Percentiles rank a stretch among this genome's conserved stretches.
Conservation (phyloP, 23 tunicate genomes). For the Styela plicata region DNA sequence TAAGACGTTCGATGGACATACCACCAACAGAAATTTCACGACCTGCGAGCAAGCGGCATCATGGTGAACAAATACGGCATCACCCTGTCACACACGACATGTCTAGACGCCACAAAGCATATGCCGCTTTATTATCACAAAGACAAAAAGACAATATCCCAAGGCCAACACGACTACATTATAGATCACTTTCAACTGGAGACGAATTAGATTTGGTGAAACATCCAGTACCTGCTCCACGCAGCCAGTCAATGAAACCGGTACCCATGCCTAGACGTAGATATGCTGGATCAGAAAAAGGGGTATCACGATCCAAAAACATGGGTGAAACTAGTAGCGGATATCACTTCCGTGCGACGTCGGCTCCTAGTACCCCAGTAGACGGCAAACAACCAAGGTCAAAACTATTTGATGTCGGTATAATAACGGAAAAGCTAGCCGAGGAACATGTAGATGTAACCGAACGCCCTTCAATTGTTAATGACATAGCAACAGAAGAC, state of each 20-base stretch:
- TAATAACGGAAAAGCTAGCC: not conserved
- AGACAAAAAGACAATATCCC: not conserved
- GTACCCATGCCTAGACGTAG: constrained; percentile 7
- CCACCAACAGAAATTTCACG: constrained; percentile 19
- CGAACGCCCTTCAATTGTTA: not conserved
- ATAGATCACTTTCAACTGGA: constrained; percentile 34
- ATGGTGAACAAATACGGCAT: not conserved
- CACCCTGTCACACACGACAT: constrained; percentile 4
- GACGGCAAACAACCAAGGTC: not conserved
- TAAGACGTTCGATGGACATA: constrained; percentile 8
- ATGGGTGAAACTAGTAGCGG: not conserved
- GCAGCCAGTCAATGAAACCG: not conserved
- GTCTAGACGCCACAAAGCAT: constrained; percentile 11
- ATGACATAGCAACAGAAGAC: not conserved
- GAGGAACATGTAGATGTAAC: not conserved
- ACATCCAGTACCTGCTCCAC: not conserved
- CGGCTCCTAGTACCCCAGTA: not conserved
- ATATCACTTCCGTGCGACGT: not conserved
- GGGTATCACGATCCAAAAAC: not conserved
- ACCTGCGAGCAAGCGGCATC: not conserved
- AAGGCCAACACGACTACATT: constrained; percentile 6
- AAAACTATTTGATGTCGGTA: not conserved
- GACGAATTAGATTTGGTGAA: constrained; percentile 7
- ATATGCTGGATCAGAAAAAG: not conserved
- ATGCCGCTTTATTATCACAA: not conserved